phyloP scores from a whole-genome alignment of 1,140 invertebrate genomes.

The Reticulitermes speratus region DNA sequence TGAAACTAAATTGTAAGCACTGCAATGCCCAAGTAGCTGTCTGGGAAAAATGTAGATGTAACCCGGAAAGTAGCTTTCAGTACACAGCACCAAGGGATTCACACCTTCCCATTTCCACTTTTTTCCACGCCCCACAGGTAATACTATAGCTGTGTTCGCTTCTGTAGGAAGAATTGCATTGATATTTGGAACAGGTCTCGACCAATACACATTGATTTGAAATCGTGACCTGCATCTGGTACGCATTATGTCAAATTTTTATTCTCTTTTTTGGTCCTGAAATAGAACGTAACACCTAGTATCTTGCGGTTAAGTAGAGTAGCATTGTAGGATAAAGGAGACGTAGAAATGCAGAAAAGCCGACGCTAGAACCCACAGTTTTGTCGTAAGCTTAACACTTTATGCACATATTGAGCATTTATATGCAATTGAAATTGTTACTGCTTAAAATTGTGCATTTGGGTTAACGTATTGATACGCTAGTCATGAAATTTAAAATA shows the following conservation, averaged over 20 bases:
- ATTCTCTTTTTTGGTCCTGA: neutral
- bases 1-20: neutral
- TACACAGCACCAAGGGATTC: constrained; percentile 3
- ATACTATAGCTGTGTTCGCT: neutral
- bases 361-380: neutral
- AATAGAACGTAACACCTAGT: neutral
- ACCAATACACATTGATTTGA: constrained; percentile 32
- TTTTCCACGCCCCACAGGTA: neutral
- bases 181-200: constrained; percentile 30
- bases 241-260: neutral
- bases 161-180: constrained; percentile 17
- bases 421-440: neutral
- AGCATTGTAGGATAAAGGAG: neutral
- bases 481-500: no score
- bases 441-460: neutral
- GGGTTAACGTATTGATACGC: no score
- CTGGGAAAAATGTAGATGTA: neutral
- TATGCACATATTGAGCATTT: neutral
- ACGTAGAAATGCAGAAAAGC: neutral
- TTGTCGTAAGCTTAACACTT: neutral
- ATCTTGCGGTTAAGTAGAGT: neutral
- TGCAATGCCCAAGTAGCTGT: neutral
- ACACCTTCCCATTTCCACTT: neutral
- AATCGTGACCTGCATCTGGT: constrained; percentile 23
- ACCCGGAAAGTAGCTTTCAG: neutral